Evolutionary conservation across 1,140 invertebrate species (phyloP), one percentile per base, ranked within the genome.

Genomic region (Bombus superbus): DNA sequence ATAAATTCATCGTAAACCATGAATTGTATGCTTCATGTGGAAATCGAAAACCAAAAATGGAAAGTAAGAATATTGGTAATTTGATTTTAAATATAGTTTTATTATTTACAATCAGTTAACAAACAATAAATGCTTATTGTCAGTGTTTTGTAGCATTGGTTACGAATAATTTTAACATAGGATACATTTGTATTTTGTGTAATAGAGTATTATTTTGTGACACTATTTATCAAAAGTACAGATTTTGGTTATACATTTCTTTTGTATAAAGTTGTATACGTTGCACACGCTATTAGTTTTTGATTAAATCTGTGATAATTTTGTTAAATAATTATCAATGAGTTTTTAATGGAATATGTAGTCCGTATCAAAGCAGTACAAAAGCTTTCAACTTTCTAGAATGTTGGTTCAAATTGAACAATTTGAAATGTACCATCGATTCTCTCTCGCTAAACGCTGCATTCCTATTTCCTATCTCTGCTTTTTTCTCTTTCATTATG

Each of bases 381-480:
- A n/a, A 81, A 72, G 40, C 40, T 81, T 73, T 57, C 10, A 76
- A 15, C 22, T 62, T 47, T 38, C 28, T n/a, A 44, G 15, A 53
- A 42, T 44, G 35, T 66, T 83, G 25, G 13, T 66, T 82, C 22
- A 75, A 82, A 28, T 64, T 42, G 47, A 59, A 59, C 32, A 62
- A 74, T 57, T 68, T 25, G 38, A 38, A 69, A 78, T 28, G 44
- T 78, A 83, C 66, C 74, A 83, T 83, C 74, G 38, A 83, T 42
- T 83, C 81, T 83, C 64, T 83, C 74, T 83, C 74, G 74, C 38
- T 57, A 44, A 53, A 47, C 74, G 38, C 62, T 78, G 81, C 81
- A 83, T 83, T 83, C 81, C 81, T 69, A 83, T 57, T 83, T 66
- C 35, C 44, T 35, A 22, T 66, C 53, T 53, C 28, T 53, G 42